Evolutionary conservation across 2,797 vertebrate species (phyloP), one percentile per base, ranked within the genome.

Genomic region (Chelon labrosus): DNA sequence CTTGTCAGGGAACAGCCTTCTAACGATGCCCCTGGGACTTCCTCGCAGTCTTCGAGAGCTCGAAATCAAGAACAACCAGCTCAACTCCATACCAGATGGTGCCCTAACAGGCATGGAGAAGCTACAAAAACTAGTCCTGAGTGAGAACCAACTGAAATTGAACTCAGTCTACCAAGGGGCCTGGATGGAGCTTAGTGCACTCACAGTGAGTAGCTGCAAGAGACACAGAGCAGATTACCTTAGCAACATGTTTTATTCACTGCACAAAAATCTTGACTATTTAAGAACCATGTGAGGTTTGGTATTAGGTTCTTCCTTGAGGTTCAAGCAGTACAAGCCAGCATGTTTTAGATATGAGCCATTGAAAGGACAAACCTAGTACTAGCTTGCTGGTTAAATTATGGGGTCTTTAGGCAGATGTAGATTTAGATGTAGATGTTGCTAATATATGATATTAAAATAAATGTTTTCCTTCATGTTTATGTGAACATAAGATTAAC

Each of bases 1-100:
- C 76, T 88, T 99, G 68, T 99, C 98, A 0, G 98, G 98, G 39
- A 99, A 99, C 89, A 87, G 80, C 27, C 94, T 99, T 51, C 92
- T 94, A 35, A 89, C 82, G 0, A 27, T 99, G 77, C 97, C 97
- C 0, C 50, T 91, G 2, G 97, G 97, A 13, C 96, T 99, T 57
- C 98, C 98, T 3, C 97, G 96, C 75, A 98, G 97, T 50, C 89
- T 99, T 65, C 95, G 94, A 7, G 84, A 95, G 65, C 93, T 99
- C 3, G 95, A 96, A 82, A 90, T 97, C 70, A 99, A 98, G 89
- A 95, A 96, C 89, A 98, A 98, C 0, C 95, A 95, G 81, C 94
- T 99, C 70, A 94, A 42, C 3, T 76, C 93, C 46, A 89, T 99
- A 65, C 96, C 96, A 0, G 95, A 96, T 0, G 95, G 96, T 6